A percentile compares a stretch with the other conserved stretches of the same genome.
These are phyloP conservation scores for Cerastis rubricosa DNA, from an alignment of 2,888 invertebrate genomes.

Conservation along the genomic window DNA sequence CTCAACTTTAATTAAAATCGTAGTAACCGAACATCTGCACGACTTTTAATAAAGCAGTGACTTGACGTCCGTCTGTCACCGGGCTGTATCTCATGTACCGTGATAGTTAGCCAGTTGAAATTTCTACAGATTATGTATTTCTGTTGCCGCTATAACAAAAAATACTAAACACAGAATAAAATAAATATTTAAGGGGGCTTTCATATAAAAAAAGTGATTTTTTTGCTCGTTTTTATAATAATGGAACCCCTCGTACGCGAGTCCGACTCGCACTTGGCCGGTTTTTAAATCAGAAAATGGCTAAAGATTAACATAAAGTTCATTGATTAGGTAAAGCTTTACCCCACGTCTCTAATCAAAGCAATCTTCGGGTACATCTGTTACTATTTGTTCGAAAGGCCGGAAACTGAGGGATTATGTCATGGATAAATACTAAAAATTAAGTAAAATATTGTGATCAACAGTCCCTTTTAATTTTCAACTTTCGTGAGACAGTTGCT, in stretches of 20 bases:
- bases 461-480: background rate
- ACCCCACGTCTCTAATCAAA: background rate
- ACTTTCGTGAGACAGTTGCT: background rate
- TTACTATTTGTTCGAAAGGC: background rate
- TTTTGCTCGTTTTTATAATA: no score
- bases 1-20: constrained; percentile 5
- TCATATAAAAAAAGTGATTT: no score
- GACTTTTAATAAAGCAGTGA: constrained; percentile 16
- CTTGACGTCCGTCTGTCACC: no score
- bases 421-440: background rate
- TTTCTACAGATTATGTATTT: no score
- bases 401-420: background rate
- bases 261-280: no score
- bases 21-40: background rate
- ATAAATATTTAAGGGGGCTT: no score
- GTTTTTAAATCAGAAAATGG: background rate
- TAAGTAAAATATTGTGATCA: background rate
- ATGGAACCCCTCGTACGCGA: no score
- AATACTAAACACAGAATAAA: no score
- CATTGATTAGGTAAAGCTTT: background rate
- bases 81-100: no score
- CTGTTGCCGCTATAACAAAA: no score
- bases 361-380: no score
- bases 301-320: background rate
- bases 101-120: no score